Evolutionary conservation across 2,113 vertebrate genomes (phyloP).

Genomic region (Nesogale talazaci): DNA sequence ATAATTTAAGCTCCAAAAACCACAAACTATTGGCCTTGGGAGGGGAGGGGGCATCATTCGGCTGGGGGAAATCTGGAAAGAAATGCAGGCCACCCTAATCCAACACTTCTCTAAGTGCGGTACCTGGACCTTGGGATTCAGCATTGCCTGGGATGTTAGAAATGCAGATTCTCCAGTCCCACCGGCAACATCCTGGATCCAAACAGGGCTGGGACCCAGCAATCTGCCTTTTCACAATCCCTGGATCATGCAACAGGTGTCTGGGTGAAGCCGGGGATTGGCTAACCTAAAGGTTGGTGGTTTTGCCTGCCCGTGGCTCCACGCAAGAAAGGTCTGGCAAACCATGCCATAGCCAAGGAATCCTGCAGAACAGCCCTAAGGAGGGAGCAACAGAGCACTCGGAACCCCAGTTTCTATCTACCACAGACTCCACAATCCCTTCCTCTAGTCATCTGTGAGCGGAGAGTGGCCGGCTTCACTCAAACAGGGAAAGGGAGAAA

Average conservation of each 20-base stretch:
- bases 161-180: constrained; percentile 12
- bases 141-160: constrained; percentile 14
- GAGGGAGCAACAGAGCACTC: background rate
- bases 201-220: background rate
- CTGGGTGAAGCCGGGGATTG: background rate
- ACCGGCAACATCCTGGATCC: background rate
- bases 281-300: background rate
- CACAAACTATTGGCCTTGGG: constrained; percentile 31
- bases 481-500: background rate
- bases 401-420: background rate
- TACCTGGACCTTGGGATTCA: constrained; percentile 1
- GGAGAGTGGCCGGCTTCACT: background rate
- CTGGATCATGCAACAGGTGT: background rate
- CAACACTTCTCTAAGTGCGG: background rate
- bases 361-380: background rate
- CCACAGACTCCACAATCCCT: background rate
- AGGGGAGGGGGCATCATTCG: background rate
- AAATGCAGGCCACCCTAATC: background rate
- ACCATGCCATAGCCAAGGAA: background rate
- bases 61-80: background rate
- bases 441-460: background rate
- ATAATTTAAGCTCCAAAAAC: constrained; percentile 49
- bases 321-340: background rate
- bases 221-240: background rate
- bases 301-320: background rate